Percentiles rank a stretch among this genome's conserved stretches.
Conservation (phyloP, 2,797 vertebrate genomes). For the Dipus sagitta region DNA sequence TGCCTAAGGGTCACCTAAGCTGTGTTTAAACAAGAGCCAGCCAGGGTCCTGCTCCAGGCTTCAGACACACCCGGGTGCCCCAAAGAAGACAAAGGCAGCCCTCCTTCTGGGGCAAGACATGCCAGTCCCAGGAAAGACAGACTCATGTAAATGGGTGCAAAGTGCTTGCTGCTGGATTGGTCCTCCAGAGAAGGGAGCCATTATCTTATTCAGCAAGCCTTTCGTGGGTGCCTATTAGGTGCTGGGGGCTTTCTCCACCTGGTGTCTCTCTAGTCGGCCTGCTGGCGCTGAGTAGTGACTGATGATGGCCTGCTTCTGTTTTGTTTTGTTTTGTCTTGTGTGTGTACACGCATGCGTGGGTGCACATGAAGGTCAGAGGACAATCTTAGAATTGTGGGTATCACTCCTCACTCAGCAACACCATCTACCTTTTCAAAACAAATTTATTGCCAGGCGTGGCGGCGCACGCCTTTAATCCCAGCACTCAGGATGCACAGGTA, state of each 20-base stretch:
- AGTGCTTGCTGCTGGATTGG: neutral
- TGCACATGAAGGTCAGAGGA: no score
- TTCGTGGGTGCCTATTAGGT: neutral
- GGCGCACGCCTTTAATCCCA: no score
- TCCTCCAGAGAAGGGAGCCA: neutral
- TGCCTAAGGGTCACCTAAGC: constrained; percentile 71
- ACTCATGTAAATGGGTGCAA: neutral
- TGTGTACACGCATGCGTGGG: no score
- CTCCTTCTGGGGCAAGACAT: neutral
- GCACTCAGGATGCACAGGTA: no score
- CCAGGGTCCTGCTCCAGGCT: constrained; percentile 23
- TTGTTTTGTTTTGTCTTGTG: neutral
- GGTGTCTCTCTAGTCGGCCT: neutral
- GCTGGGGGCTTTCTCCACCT: neutral
- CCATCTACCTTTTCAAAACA: no score
- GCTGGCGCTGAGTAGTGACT: neutral
- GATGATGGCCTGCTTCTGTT: neutral
- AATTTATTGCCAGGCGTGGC: no score
- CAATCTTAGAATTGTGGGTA: no score
- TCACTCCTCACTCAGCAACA: no score
- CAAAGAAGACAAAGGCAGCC: constrained; percentile 44
- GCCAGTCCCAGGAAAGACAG: neutral
- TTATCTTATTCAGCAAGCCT: neutral
- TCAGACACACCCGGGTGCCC: constrained; percentile 25
- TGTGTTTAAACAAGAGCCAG: constrained; percentile 63